Percentiles rank a stretch among this genome's conserved stretches.
Evolutionary conservation across 2,113 vertebrate species (phyloP).

Genomic region (Cinclus cinclus): DNA sequence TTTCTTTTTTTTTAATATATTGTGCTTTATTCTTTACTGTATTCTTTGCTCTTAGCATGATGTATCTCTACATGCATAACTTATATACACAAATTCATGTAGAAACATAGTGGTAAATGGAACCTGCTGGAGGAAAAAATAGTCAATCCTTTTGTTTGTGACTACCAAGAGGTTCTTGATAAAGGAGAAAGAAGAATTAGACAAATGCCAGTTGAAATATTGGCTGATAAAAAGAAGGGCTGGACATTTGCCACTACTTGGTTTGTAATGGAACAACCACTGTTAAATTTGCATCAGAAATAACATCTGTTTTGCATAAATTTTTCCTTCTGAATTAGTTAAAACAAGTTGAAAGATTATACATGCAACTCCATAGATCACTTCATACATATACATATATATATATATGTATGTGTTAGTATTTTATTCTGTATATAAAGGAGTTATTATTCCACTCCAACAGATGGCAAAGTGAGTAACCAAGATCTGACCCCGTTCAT

Average conservation of each 20-base stretch:
- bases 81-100: not conserved
- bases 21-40: not conserved
- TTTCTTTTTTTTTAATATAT: too few species aligned
- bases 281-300: not conserved
- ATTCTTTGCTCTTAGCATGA: not conserved
- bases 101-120: not conserved
- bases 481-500: not conserved
- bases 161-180: not conserved
- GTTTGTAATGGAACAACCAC: not conserved
- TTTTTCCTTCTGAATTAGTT: not conserved
- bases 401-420: not conserved
- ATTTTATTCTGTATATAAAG: not conserved
- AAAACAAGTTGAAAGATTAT: not conserved
- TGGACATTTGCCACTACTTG: not conserved
- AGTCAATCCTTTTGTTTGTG: not conserved
- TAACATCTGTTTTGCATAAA: not conserved
- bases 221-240: not conserved
- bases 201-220: not conserved
- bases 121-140: not conserved
- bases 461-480: constrained; percentile 19
- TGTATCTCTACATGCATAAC: not conserved
- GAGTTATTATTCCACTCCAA: not conserved
- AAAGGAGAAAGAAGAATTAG: not conserved
- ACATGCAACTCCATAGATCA: not conserved
- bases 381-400: not conserved